These are phyloP conservation scores for Morelia viridis DNA, from an alignment of 2,797 vertebrate genomes.

Conservation along the genomic window DNA sequence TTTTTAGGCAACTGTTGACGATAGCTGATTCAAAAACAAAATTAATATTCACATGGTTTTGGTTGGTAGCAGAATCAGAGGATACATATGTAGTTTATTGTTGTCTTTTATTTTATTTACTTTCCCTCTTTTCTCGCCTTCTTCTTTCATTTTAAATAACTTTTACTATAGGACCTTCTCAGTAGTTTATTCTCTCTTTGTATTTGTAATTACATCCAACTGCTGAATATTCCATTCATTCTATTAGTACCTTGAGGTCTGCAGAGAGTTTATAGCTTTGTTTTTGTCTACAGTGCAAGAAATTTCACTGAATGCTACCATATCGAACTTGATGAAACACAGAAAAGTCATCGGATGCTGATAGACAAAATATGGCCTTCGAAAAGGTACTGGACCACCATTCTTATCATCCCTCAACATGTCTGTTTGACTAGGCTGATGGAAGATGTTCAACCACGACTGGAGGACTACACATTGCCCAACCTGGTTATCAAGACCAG, in stretches of 20 bases:
- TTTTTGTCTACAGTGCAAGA: not conserved
- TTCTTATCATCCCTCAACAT: not conserved
- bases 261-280: not conserved
- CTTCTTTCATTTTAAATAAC: not conserved
- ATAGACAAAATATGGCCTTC: not conserved
- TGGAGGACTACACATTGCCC: not conserved
- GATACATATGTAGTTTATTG: not conserved
- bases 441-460: not conserved
- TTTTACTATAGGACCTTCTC: not conserved
- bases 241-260: not conserved
- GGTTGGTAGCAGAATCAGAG: not conserved
- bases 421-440: not conserved
- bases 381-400: not conserved
- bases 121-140: not conserved
- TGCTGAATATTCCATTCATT: not conserved
- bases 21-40: not conserved
- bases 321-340: not conserved
- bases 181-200: not conserved
- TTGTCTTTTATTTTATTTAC: not conserved
- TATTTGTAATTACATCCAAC: not conserved
- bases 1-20: not conserved
- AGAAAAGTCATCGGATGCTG: not conserved
- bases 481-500: not conserved
- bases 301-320: not conserved
- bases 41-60: not conserved